Evolutionary conservation across 92 coral and sea anemone genomes (phyloP).

Genomic region (Muricea muricata): DNA sequence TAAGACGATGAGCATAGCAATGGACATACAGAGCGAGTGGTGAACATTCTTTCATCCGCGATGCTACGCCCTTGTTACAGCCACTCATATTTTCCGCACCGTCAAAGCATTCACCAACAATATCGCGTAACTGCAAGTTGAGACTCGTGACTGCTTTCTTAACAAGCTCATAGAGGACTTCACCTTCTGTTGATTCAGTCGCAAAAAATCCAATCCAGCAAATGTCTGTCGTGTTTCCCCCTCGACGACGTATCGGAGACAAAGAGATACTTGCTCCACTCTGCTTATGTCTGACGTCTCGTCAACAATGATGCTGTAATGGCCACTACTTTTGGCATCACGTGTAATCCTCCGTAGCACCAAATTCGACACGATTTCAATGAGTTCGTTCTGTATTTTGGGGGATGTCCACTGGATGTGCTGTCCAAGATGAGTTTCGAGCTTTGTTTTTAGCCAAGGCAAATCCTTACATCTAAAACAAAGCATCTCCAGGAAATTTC

Average conservation of each 20-base stretch:
- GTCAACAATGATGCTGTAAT: conserved; percentile 30
- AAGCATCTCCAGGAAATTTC: conserved; percentile 36
- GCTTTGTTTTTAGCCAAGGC: conserved; percentile 29
- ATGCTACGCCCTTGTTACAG: conserved; percentile 42
- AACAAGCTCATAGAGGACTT: conserved; percentile 34
- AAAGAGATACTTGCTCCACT: conserved; percentile 47
- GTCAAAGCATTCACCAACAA: conserved; percentile 53
- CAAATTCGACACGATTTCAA: conserved; percentile 32
- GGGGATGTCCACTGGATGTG: conserved; percentile 32
- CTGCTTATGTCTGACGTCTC: conserved; percentile 47
- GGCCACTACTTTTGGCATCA: conserved; percentile 1
- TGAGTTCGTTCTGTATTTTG: conserved; percentile 18
- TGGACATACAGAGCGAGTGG: conserved; percentile 46
- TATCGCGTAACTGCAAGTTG: conserved; percentile 39
- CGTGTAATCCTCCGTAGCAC: conserved; percentile 7
- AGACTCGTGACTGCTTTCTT: conserved; percentile 38
- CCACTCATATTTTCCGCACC: conserved; percentile 64
- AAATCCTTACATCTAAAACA: conserved; percentile 46
- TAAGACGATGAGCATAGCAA: conserved; percentile 60
- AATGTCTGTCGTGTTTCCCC: conserved; percentile 30
- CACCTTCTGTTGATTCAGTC: conserved; percentile 48
- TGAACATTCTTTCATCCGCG: conserved; percentile 61
- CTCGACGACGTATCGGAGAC: conserved; percentile 45
- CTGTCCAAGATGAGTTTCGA: conserved; percentile 5
- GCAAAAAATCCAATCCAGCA: conserved; percentile 41